Conservation (phyloP, 2,797 vertebrate species). For the Avahi laniger region DNA sequence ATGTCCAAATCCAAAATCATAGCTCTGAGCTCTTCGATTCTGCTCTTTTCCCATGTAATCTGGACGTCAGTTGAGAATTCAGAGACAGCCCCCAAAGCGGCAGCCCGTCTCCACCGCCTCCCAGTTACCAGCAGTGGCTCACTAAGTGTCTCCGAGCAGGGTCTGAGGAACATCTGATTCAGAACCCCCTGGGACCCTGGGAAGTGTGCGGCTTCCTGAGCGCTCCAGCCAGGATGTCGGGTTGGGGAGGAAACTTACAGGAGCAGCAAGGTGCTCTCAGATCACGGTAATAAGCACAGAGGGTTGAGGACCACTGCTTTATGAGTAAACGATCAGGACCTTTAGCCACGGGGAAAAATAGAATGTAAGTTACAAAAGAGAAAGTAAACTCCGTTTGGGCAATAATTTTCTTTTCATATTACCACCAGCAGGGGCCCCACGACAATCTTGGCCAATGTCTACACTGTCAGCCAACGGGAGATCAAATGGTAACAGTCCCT, state of each 20-base stretch:
- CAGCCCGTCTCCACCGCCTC: not conserved
- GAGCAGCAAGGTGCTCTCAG: not conserved
- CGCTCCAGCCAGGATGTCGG: not conserved
- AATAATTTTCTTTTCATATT: not conserved
- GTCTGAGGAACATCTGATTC: not conserved
- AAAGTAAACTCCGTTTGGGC: not conserved
- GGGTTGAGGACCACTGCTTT: not conserved
- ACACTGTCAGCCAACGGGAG: not conserved
- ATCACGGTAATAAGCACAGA: not conserved
- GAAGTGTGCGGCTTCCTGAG: not conserved
- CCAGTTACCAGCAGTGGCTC: not conserved
- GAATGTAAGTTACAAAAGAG: not conserved
- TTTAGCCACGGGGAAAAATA: not conserved
- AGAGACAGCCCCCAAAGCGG: not conserved
- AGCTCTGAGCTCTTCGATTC: not conserved
- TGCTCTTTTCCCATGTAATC: rapidly evolving
- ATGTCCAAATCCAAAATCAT: not conserved
- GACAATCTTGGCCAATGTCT: not conserved
- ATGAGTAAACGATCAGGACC: not conserved
- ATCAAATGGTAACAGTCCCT: not conserved
- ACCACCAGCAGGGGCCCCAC: constrained; percentile 56
- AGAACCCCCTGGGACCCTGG: not conserved
- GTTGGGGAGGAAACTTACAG: not conserved
- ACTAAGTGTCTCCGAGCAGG: not conserved
- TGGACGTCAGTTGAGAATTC: not conserved